Base-by-base conservation (phyloP, 2,113 vertebrate species). In the Reinhardtius hippoglossoides region DNA sequence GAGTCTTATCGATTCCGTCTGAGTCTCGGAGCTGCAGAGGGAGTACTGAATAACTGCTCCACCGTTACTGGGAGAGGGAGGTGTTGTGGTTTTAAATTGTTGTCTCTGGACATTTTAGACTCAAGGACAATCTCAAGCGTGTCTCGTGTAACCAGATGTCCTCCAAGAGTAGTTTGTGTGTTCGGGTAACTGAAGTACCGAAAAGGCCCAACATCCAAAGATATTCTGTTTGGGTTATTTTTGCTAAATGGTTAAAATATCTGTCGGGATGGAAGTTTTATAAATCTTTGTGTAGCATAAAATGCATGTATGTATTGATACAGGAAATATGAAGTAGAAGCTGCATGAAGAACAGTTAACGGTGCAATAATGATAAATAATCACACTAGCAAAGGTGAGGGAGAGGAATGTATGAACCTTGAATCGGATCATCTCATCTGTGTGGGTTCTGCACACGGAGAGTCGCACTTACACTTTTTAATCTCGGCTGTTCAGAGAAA, bases 1-100 rank as follows among this genome's bases (percentile, higher is more conserved):
- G 78, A 66, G 71, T 58, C 56, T 44, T 57, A 91, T 88, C 44
- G 83, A 88, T 88, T 31, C 68, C 3, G 66, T 82, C 85, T 81
- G 78, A 62, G 78, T 76, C 69, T 78, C 27, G 15, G 67, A 0
- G 37, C 71, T 24, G 58, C 72, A 42, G 27, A 76, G 75, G 65
- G 55, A 63, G 56, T 18, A 68, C 67, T 18, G 24, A 65, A 15
- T 23, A 48, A 40, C 65, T 56, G 52, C 54, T 54, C 9, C 46
- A 26, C 52, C 15, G 46, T 62, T 5, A 52, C 16, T 61, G 37
- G 3, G 61, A 59, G 18, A n/a, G 20, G 2, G 27, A 31, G 31
- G 35, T 35, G 61, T 24, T 20, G 55, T 76, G 31, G 35, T 37
- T 67, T 56, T n/a, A 44, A 54, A 63, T 14, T 52, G 48, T 44